A percentile compares a stretch with the other conserved stretches of the same genome.
Evolutionary conservation across 2,888 invertebrate species (phyloP).

Genomic region (Mythimna albipuncta): DNA sequence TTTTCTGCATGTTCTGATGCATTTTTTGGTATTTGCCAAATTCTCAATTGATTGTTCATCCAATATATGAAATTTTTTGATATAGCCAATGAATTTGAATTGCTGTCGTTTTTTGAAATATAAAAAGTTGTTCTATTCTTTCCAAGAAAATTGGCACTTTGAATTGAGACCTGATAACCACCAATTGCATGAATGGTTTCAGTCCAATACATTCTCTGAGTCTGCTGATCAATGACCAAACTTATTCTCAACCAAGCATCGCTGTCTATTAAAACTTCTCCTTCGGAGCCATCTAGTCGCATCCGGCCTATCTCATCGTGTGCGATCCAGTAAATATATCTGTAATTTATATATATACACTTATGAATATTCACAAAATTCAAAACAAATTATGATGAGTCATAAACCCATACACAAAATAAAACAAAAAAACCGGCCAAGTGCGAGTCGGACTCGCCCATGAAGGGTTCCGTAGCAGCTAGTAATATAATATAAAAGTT

Average conservation of each 20-base stretch:
- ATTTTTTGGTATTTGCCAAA: slow-evolving; percentile 10
- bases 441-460: no score
- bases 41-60: background rate
- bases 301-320: no score
- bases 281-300: no score
- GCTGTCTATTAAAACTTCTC: background rate
- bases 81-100: background rate
- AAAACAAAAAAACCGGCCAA: no score
- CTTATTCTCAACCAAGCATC: background rate
- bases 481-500: no score
- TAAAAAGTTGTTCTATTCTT: background rate
- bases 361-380: background rate
- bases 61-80: slow-evolving; percentile 17
- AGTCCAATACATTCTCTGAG: background rate
- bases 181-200: background rate
- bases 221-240: background rate
- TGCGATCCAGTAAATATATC: background rate
- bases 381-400: no score
- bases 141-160: slow-evolving; percentile 2
- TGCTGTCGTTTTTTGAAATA: background rate
- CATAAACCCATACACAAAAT: no score
- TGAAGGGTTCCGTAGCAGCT: no score
- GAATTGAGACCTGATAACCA: background rate
- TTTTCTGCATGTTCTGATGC: background rate
- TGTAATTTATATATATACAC: background rate